A percentile compares a stretch with the other conserved stretches of the same genome.
phyloP scores from a whole-genome alignment of 1,140 invertebrate species.

The Solenopsis fugax region DNA sequence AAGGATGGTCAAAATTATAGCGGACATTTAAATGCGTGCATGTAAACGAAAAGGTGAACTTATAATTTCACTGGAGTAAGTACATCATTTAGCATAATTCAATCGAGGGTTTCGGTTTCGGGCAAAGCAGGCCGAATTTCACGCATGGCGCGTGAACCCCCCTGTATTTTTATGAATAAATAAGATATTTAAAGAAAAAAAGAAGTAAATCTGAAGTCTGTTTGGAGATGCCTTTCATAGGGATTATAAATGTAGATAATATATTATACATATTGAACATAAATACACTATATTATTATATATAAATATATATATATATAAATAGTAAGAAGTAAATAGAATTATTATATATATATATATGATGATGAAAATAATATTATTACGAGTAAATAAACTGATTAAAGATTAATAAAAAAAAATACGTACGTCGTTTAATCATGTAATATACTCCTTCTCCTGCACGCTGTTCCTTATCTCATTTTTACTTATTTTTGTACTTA shows the following conservation, averaged over 20 bases:
- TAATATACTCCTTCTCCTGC: background rate
- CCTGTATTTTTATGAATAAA: slow-evolving; percentile 87
- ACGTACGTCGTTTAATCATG: slow-evolving; percentile 15
- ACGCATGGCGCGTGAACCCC: slow-evolving; percentile 81
- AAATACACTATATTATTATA: slow-evolving; percentile 87
- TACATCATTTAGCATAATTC: background rate
- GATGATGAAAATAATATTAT: slow-evolving; percentile 86
- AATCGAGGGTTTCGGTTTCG: slow-evolving; percentile 62
- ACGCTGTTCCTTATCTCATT: background rate
- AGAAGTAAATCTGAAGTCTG: slow-evolving; percentile 86
- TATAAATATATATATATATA: slow-evolving; percentile 85
- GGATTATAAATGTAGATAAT: slow-evolving; percentile 87
- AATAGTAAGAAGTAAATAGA: slow-evolving; percentile 79
- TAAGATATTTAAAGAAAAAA: slow-evolving; percentile 86
- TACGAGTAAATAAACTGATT: slow-evolving; percentile 86
- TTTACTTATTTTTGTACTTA: slow-evolving; percentile 1
- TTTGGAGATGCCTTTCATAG: slow-evolving; percentile 87
- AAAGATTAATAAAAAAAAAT: slow-evolving; percentile 83
- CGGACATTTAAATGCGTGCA: background rate
- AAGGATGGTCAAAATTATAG: slow-evolving; percentile 24
- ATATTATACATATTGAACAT: slow-evolving; percentile 86
- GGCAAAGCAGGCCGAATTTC: slow-evolving; percentile 75
- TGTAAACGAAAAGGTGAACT: background rate
- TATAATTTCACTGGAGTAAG: slow-evolving; percentile 8
- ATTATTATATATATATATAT: slow-evolving; percentile 74